Base-by-base conservation (phyloP, 2,888 invertebrate species). In the Argynnis bischoffii region DNA sequence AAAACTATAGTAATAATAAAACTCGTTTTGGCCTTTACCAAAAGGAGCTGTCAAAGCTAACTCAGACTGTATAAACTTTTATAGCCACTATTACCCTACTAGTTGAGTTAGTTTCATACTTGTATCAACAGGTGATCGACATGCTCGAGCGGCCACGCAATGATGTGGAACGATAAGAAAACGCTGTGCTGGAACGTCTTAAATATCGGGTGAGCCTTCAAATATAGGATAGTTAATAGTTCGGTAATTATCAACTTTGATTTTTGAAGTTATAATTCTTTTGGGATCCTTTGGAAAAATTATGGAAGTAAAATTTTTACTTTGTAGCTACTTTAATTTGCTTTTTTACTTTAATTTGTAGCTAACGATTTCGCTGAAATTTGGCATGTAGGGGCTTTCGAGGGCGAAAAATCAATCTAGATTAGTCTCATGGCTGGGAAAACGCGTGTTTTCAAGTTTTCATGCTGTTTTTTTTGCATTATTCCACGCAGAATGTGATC, bases 161-260 rank as follows among this genome's bases (percentile, higher is more conserved):
- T 60, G 21, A 64, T 57, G 41, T 53, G 69, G 66, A 71, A 64
- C 69, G 69, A 71, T 71, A 71, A 55, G 54, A 54, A 64, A 64
- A 53, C n/a, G 66, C 66, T 60, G 66, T 54, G 57, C 15, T 54
- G 16, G 51, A 46, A 31, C 21, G 31, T 16, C 47, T 48, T 46
- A 35, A 15, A 65, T 14, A 18, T 31, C 18, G 54, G 15, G 13
- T 26, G 31, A 13, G 26, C 11, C 35, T 41, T 55, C 55, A 13
- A 51, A 46, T 56, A 18, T 55, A n/a, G 56, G 64, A 13, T 26
- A 46, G 48, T 47, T 26, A 50, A 13, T 26, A 46, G 48, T 47
- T 26, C n/a, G 59, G 26, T 59, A 59, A 59, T 59, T 59, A 59
- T 15, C 47, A 59, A 11, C 35, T 41, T 41, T 41, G 1, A 3